These are phyloP conservation scores for Taphrorychus bicolor DNA, from an alignment of 2,888 invertebrate genomes.

Conservation along the genomic window DNA sequence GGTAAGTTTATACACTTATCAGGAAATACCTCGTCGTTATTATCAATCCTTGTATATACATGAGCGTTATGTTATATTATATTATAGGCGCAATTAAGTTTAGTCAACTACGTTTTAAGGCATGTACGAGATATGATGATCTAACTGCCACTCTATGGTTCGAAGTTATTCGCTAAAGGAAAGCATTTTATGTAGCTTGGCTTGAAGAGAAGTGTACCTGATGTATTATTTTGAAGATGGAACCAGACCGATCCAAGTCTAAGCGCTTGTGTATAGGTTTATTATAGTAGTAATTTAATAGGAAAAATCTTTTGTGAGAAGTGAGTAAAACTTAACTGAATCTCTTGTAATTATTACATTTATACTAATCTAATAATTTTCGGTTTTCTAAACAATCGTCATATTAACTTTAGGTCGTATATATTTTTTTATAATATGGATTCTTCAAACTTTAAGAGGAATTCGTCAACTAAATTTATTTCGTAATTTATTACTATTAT, in stretches of 20 bases:
- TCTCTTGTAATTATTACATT: constrained; percentile 15
- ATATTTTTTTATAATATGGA: no score
- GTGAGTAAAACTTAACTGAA: constrained; percentile 20
- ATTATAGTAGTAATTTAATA: background rate
- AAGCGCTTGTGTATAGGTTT: background rate
- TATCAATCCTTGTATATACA: no score
- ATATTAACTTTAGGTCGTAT: background rate
- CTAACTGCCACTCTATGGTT: constrained; percentile 30
- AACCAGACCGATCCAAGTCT: background rate
- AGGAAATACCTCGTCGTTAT: no score
- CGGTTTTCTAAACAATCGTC: background rate
- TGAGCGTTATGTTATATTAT: no score
- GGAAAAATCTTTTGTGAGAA: background rate
- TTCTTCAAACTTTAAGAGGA: no score
- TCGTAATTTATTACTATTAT: no score
- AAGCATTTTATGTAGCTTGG: constrained; percentile 18
- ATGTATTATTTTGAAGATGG: constrained; percentile 26
- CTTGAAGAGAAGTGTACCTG: constrained; percentile 36
- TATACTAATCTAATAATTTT: background rate
- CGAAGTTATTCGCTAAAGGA: constrained; percentile 2
- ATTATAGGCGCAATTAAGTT: no score
- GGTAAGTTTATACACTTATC: no score
- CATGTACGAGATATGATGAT: no score
- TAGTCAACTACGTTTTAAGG: no score
- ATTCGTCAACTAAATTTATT: no score